Conservation (phyloP, 2,888 invertebrate species). For the Heteromyza rotundicornis region DNA sequence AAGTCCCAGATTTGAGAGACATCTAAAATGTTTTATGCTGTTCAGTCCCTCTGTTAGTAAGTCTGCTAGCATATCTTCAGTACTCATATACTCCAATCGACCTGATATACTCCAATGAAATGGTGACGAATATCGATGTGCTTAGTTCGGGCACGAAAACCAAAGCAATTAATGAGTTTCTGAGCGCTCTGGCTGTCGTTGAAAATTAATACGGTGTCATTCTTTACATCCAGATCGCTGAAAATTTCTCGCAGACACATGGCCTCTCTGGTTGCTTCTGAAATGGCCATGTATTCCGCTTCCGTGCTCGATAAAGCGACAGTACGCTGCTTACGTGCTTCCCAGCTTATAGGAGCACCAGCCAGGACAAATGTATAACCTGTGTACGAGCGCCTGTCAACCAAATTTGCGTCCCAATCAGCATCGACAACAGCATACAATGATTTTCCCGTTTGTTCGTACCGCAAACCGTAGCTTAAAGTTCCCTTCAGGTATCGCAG, state of each 20-base stretch:
- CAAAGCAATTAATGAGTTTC: no score
- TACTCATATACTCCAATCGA: constrained; percentile 27
- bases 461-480: constrained; percentile 22
- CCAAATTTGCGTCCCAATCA: constrained; percentile 30
- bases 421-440: constrained; percentile 30
- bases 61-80: constrained; percentile 30
- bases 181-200: no score
- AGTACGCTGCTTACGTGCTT: constrained; percentile 30
- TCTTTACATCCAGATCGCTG: no score
- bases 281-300: constrained; percentile 31
- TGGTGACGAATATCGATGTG: constrained; percentile 32
- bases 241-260: constrained; percentile 23
- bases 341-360: constrained; percentile 30
- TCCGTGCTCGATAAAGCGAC: no score
- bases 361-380: constrained; percentile 31
- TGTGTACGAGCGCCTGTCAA: constrained; percentile 31
- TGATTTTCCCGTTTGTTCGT: constrained; percentile 6
- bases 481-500: constrained; percentile 29
- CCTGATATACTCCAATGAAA: constrained; percentile 25
- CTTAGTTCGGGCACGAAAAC: constrained; percentile 26
- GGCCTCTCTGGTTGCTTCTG: constrained; percentile 29
- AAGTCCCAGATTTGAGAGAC: constrained; percentile 22
- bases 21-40: constrained; percentile 17
- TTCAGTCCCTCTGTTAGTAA: constrained; percentile 28
- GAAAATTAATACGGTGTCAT: no score